phyloP scores from a whole-genome alignment of 2,888 invertebrate genomes.

The Pheosia gnoma region DNA sequence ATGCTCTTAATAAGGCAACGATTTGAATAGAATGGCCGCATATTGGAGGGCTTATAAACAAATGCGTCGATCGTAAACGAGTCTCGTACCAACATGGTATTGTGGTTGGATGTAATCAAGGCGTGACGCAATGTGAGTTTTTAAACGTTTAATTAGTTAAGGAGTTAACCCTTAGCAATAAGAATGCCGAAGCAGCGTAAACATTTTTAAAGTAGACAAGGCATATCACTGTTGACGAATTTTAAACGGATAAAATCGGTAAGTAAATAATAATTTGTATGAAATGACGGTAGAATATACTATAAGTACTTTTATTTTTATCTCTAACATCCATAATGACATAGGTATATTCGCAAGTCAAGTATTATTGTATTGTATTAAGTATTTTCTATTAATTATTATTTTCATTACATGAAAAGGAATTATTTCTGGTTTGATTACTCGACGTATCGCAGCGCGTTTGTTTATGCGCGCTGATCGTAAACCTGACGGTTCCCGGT shows the following conservation, averaged over 20 bases:
- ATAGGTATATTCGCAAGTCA: too few species aligned
- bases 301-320: too few species aligned
- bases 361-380: too few species aligned
- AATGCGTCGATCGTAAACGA: conserved; percentile 42
- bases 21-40: conserved; percentile 45
- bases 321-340: too few species aligned
- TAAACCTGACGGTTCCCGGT: not conserved
- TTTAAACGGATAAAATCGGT: too few species aligned
- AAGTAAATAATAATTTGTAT: too few species aligned
- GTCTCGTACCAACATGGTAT: conserved; percentile 38
- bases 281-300: too few species aligned
- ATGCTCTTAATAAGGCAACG: conserved; percentile 33
- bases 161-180: too few species aligned
- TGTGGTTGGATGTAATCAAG: conserved; percentile 9
- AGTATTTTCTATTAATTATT: not conserved
- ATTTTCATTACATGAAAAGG: not conserved
- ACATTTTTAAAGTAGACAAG: too few species aligned
- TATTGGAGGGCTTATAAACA: conserved; percentile 47
- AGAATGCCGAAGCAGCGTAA: too few species aligned
- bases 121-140: not conserved
- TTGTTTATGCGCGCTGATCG: not conserved
- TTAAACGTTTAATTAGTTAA: not conserved
- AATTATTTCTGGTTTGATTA: conserved; percentile 2
- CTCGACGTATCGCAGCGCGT: not conserved
- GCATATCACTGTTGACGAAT: too few species aligned